Percentiles rank a stretch among this genome's conserved stretches.
phyloP scores from a whole-genome alignment of 2,797 vertebrate genomes.

The Nannoperca australis region DNA sequence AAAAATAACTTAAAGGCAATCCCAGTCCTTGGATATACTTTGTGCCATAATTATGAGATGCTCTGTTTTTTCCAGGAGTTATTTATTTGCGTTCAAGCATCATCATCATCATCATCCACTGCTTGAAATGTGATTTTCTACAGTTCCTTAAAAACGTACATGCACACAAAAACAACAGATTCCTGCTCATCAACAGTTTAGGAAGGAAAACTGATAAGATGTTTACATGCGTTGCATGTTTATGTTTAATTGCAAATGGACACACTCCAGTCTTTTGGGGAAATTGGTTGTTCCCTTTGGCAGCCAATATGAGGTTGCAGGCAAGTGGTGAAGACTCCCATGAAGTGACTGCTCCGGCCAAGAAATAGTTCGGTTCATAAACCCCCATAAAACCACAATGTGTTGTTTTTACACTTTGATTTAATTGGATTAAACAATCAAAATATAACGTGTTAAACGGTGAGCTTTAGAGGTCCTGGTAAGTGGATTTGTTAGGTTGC shows the following conservation, averaged over 20 bases:
- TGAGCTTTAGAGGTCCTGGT: not conserved
- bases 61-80: not conserved
- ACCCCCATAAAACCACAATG: not conserved
- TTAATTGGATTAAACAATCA: not conserved
- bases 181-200: not conserved
- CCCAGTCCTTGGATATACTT: not conserved
- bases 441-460: not conserved
- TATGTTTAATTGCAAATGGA: slow-evolving; percentile 3
- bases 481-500: not conserved
- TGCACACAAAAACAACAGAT: not conserved
- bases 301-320: slow-evolving; percentile 1
- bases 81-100: not conserved
- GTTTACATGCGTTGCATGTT: not conserved
- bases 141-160: not conserved
- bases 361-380: not conserved
- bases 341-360: not conserved
- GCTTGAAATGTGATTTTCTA: not conserved
- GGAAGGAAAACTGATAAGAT: not conserved
- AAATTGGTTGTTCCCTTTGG: not conserved
- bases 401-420: not conserved
- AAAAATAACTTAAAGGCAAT: slow-evolving; percentile 17
- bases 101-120: not conserved
- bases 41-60: slow-evolving; percentile 10
- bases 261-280: not conserved
- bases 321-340: not conserved